Conservation (phyloP, 2,888 invertebrate genomes). For the Auanema freiburgensis region DNA sequence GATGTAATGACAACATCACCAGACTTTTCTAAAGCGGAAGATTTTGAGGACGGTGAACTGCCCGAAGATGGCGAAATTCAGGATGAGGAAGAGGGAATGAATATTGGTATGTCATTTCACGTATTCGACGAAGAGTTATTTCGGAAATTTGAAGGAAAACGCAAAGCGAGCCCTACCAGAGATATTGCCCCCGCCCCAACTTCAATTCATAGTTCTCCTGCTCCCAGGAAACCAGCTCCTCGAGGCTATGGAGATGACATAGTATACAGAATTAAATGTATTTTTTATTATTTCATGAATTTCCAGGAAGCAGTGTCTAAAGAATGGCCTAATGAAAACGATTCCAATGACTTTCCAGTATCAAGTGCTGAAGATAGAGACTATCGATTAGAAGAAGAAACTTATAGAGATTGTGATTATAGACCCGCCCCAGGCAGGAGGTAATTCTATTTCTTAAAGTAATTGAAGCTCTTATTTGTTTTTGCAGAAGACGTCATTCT, state of each 20-base stretch:
- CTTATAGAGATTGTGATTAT: conserved; percentile 25
- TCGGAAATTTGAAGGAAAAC: too few relatives aligned
- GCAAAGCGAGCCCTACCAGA: too few relatives aligned
- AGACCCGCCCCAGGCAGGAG: conserved; percentile 16
- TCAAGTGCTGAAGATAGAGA: conserved; percentile 17
- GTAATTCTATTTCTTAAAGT: conserved; percentile 3
- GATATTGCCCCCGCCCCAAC: too few relatives aligned
- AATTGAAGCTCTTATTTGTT: neutral
- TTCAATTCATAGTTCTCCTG: conserved; percentile 1
- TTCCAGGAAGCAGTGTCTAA: conserved; percentile 13
- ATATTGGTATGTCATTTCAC: neutral
- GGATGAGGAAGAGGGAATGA: conserved; percentile 50
- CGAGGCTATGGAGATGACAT: conserved; percentile 20
- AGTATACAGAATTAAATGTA: conserved; percentile 3
- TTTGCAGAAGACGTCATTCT: conserved; percentile 30
- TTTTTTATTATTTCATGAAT: neutral
- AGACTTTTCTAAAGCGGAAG: conserved; percentile 21
- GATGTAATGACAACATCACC: conserved; percentile 32
- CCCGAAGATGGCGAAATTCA: conserved; percentile 61
- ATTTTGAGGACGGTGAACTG: conserved; percentile 60
- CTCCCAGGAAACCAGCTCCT: conserved; percentile 11
- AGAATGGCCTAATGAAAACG: conserved; percentile 4
- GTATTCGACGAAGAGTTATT: neutral
- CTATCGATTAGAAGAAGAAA: conserved; percentile 20
- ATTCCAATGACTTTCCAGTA: neutral